These are phyloP conservation scores for Gryllus longicercus DNA, from an alignment of 2,888 invertebrate genomes.

Conservation along the genomic window DNA sequence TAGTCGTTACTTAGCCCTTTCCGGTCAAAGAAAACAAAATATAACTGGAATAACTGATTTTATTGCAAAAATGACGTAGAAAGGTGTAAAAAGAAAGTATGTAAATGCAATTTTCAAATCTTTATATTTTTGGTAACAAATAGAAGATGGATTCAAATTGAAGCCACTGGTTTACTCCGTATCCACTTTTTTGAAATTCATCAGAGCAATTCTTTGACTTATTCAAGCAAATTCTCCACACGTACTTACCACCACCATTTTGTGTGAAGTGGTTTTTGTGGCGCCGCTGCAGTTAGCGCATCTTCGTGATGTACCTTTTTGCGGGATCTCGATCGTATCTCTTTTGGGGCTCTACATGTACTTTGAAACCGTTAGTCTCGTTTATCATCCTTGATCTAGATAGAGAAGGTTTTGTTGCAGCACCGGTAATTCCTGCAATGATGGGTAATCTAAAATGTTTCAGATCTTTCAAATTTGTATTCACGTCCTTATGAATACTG, in stretches of 20 bases:
- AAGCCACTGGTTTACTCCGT: no score
- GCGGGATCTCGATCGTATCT: constrained; percentile 35
- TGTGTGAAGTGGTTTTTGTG: constrained; percentile 36
- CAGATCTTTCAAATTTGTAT: no score
- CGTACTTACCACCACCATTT: constrained; percentile 38
- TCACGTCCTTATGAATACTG: no score
- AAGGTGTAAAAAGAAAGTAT: no score
- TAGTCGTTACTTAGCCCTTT: no score
- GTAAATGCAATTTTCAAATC: no score
- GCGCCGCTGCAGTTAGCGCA: constrained; percentile 37
- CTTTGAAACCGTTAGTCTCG: constrained; percentile 26
- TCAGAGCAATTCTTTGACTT: constrained; percentile 35
- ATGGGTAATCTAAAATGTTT: no score
- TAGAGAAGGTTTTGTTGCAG: constrained; percentile 30
- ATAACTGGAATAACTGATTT: no score
- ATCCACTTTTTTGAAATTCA: constrained; percentile 26
- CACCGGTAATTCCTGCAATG: constrained; percentile 17
- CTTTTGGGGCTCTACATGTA: constrained; percentile 30
- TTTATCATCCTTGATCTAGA: not conserved
- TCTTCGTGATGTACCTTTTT: constrained; percentile 33
- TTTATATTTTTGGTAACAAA: no score
- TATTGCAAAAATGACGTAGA: no score
- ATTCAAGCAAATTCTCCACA: constrained; percentile 36
- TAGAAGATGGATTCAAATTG: no score
- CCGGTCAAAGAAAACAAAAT: no score